Evolutionary conservation across 1,140 invertebrate genomes (phyloP), one percentile per base, ranked within the genome.

Genomic region (Stegodyphus dumicola): DNA sequence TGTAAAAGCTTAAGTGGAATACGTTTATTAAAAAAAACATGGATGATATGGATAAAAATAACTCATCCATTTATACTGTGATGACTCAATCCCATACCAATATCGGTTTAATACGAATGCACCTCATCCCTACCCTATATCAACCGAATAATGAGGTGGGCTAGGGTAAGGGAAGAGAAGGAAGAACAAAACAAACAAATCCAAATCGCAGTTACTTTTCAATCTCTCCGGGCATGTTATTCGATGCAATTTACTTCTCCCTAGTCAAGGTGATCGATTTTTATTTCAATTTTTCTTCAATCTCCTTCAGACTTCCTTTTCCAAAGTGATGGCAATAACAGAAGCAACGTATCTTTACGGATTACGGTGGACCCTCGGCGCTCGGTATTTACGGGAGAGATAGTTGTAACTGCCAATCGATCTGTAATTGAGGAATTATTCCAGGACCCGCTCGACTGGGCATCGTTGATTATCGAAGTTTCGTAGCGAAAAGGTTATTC

Each of bases 151-250:
- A 33, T 33, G 33, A 33, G 33, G 33, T 33, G 33, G 33, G 33
- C 33, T 49, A 60, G 56, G 56, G 9, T 18, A n/a, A 52, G 53
- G 49, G 77, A 54, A 6, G 9, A 18, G 65, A 52, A 15, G 33
- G 51, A 60, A 70, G 10, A 75, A 83, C 70, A 83, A 83, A 65
- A 75, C 70, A 83, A 75, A 67, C 71, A 83, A 83, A 83, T 75
- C 51, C 80, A 73, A 83, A 83, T 83, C 80, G 80, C 80, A 83
- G 80, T 83, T 83, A 83, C 80, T 83, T 83, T 83, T 83, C 80
- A 83, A 83, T 83, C 80, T 83, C 71, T 48, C 60, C 71, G 56
- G 80, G 71, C 80, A 83, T 83, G 80, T 75, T 83, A 83, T 83
- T 75, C 80, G 70, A 83, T 75, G 80, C 80, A 83, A 83, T 83